phyloP scores from a whole-genome alignment of 2,113 vertebrate genomes.

The Picathartes gymnocephalus region DNA sequence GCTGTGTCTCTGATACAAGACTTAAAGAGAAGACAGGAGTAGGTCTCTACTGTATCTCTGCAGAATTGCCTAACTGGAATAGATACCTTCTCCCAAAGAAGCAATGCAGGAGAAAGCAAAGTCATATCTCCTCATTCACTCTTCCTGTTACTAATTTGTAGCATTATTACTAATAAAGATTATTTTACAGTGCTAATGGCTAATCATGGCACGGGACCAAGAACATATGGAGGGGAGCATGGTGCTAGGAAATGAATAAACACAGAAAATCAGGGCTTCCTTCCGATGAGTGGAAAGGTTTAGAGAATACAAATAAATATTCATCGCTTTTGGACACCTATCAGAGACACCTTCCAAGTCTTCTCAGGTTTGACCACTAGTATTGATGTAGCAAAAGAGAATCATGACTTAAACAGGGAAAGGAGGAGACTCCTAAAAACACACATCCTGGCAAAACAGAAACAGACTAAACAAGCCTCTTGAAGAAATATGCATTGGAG shows the following conservation, averaged over 20 bases:
- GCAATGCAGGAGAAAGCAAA: background rate
- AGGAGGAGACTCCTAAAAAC: slow-evolving; percentile 12
- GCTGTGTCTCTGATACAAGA: background rate
- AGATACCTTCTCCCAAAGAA: background rate
- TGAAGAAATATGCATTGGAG: background rate
- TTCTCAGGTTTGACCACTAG: background rate
- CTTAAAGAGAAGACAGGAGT: background rate
- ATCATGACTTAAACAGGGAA: background rate
- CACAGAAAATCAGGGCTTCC: background rate
- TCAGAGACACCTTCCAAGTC: background rate
- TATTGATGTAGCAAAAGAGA: background rate
- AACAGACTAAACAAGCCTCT: slow-evolving; percentile 33
- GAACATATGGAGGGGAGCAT: background rate
- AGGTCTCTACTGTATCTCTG: background rate
- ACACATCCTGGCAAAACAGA: background rate
- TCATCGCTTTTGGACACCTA: background rate
- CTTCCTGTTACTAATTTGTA: background rate
- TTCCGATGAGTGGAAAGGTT: background rate
- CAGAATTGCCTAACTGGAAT: background rate
- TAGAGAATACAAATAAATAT: background rate
- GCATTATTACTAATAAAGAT: background rate
- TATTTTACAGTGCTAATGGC: background rate
- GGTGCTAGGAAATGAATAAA: background rate
- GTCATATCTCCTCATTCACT: background rate
- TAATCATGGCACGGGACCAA: background rate